phyloP scores from a whole-genome alignment of 2,797 vertebrate genomes.

The Gadopsis marmoratus region DNA sequence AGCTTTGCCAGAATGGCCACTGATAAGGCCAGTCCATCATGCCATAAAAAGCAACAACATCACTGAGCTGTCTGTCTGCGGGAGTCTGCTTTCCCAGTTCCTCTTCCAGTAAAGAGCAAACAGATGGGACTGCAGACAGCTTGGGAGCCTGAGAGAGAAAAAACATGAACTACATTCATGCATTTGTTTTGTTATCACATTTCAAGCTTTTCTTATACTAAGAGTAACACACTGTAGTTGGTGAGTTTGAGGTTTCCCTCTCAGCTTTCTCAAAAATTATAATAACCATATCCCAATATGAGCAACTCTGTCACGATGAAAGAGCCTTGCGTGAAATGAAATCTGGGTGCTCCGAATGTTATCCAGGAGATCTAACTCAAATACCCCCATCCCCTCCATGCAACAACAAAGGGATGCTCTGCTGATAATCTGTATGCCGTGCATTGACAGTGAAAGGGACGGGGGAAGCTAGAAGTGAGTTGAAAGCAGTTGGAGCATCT shows the following conservation, averaged over 20 bases:
- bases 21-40: constrained; percentile 81
- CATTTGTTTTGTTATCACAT: constrained; percentile 15
- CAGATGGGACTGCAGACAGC: constrained; percentile 21
- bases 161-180: constrained; percentile 25
- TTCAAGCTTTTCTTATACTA: neutral
- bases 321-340: constrained; percentile 75
- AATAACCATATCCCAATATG: constrained; percentile 55
- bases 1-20: constrained; percentile 74
- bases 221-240: constrained; percentile 1
- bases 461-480: constrained; percentile 49
- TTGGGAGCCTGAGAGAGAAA: constrained; percentile 22
- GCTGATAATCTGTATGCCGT: constrained; percentile 83
- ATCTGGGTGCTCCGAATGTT: constrained; percentile 76
- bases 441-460: constrained; percentile 72
- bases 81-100: constrained; percentile 32
- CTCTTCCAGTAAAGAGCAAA: constrained; percentile 38
- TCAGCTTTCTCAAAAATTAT: constrained; percentile 53
- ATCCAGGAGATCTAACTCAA: constrained; percentile 84
- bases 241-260: constrained; percentile 34
- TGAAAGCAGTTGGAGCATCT: constrained; percentile 64
- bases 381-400: constrained; percentile 83
- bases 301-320: constrained; percentile 72
- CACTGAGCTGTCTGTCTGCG: constrained; percentile 48
- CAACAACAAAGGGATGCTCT: constrained; percentile 82
- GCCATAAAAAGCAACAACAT: constrained; percentile 69